Conservation (phyloP, 2,113 vertebrate genomes). For the Ailuropoda melanoleuca region DNA sequence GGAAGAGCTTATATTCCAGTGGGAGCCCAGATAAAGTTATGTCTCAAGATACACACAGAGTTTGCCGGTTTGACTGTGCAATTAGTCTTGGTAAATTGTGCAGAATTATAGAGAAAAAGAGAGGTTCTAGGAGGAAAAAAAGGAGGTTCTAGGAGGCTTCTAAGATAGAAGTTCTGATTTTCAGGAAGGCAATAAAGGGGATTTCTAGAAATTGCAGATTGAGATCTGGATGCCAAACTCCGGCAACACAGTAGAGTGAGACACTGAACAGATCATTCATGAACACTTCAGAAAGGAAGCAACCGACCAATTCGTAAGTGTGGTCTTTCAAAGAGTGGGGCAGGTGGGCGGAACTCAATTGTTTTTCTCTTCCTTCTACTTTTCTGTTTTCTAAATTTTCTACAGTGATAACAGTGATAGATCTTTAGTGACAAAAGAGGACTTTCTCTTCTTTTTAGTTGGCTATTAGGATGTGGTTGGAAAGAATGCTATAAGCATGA, state of each 20-base stretch:
- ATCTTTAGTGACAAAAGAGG: too few relatives aligned
- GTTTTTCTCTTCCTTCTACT: too few relatives aligned
- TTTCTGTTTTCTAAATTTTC: too few relatives aligned
- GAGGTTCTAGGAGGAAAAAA: neutral
- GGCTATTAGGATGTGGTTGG: neutral
- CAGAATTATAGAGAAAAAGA: neutral
- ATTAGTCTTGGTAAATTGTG: neutral
- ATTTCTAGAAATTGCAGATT: neutral
- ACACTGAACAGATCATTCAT: neutral
- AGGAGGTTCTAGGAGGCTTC: neutral
- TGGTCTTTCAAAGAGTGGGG: neutral
- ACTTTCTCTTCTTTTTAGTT: neutral
- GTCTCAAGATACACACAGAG: neutral
- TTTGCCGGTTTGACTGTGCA: neutral
- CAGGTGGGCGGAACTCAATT: too few relatives aligned
- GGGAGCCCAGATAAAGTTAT: neutral
- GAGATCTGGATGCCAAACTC: neutral
- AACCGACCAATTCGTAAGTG: neutral
- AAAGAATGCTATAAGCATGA: neutral
- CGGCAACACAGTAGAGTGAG: neutral
- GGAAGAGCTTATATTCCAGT: neutral
- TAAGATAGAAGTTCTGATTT: neutral
- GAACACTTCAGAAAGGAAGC: neutral
- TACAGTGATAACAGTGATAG: too few relatives aligned
- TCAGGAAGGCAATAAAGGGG: neutral